phyloP scores from a whole-genome alignment of 1,140 invertebrate genomes.

The Chionoecetes opilio region DNA sequence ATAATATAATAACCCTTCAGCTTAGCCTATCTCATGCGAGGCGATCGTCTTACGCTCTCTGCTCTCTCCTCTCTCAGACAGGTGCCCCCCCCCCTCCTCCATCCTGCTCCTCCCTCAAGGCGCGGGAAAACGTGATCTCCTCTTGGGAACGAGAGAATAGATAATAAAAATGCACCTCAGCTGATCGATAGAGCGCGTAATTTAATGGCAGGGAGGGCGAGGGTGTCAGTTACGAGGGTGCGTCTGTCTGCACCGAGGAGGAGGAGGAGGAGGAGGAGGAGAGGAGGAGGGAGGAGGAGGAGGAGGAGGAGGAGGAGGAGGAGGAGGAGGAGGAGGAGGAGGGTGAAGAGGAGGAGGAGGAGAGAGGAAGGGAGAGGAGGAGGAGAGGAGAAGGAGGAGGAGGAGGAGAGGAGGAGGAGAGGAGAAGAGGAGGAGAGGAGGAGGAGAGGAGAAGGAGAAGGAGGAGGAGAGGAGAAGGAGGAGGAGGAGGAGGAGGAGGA shows the following conservation, averaged over 20 bases:
- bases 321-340: slow-evolving; percentile 23
- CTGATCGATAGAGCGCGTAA: background rate
- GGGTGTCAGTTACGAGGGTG: background rate
- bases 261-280: slow-evolving; percentile 19
- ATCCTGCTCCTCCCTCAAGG: background rate
- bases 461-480: no score
- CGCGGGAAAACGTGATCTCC: background rate
- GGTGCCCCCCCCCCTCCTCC: slow-evolving; percentile 2
- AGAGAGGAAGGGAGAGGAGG: background rate
- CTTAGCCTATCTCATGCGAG: no score
- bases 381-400: background rate
- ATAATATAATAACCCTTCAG: no score
- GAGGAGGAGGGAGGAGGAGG: background rate
- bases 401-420: background rate
- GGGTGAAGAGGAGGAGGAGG: slow-evolving; percentile 1
- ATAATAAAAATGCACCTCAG: background rate
- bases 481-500: background rate
- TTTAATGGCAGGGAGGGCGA: background rate
- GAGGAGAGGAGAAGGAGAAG: background rate
- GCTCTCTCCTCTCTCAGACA: slow-evolving; percentile 33
- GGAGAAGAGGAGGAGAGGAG: no score
- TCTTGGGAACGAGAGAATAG: background rate
- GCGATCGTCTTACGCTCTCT: no score
- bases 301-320: slow-evolving; percentile 35
- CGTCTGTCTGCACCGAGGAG: no score